Evolutionary conservation across 2,888 invertebrate species (phyloP).

Genomic region (Watsonalla binaria): DNA sequence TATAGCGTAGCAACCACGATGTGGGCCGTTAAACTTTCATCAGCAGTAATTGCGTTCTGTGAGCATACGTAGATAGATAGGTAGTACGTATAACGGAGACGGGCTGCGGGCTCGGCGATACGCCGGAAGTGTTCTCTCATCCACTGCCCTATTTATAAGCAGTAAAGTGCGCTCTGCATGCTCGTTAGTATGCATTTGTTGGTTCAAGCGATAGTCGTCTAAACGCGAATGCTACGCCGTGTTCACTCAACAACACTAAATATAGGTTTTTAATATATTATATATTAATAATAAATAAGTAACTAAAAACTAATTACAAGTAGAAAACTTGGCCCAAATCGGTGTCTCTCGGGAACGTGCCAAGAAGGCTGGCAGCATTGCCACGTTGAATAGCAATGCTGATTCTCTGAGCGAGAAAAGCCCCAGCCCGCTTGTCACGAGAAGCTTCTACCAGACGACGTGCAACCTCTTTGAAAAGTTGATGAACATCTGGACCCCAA

Average conservation of each 20-base stretch:
- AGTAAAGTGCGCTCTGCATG: slow-evolving; percentile 18
- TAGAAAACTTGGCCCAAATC: too few species aligned
- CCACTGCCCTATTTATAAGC: slow-evolving; percentile 61
- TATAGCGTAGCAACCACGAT: slow-evolving; percentile 4
- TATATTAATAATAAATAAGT: too few species aligned
- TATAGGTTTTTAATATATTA: too few species aligned
- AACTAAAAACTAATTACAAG: too few species aligned
- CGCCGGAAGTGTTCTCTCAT: slow-evolving; percentile 58
- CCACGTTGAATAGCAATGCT: too few species aligned
- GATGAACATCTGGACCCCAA: too few species aligned
- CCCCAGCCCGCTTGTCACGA: too few species aligned
- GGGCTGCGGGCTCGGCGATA: slow-evolving; percentile 39
- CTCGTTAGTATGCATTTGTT: slow-evolving; percentile 20
- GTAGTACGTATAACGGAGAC: slow-evolving; percentile 24
- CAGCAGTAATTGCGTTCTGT: slow-evolving; percentile 28
- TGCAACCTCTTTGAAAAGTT: too few species aligned
- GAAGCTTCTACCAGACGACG: too few species aligned
- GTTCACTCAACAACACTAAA: slow-evolving; percentile 11
- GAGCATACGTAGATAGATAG: slow-evolving; percentile 13
- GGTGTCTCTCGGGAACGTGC: too few species aligned
- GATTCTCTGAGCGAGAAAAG: too few species aligned
- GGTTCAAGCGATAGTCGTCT: slow-evolving; percentile 19
- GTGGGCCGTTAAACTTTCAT: slow-evolving; percentile 33
- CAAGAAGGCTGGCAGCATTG: too few species aligned
- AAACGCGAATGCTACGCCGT: slow-evolving; percentile 10